phyloP scores from a whole-genome alignment of 2,888 invertebrate genomes.

The Dynastes tityus region DNA sequence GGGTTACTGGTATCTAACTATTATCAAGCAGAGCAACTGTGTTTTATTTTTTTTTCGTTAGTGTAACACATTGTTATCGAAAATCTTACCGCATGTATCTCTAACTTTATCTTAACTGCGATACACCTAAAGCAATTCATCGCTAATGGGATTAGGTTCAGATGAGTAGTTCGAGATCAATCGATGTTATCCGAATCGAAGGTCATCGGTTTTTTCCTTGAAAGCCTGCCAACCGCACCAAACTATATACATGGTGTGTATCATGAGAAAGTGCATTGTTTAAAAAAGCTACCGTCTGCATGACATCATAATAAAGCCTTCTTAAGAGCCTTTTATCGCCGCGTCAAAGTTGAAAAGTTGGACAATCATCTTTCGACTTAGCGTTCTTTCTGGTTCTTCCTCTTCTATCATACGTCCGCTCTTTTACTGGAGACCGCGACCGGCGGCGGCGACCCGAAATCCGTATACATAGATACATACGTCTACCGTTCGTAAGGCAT shows the following conservation, averaged over 20 bases:
- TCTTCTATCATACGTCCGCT: constrained; percentile 10
- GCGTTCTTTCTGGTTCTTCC: constrained; percentile 18
- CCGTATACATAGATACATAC: neutral
- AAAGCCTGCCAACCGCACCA: constrained; percentile 1
- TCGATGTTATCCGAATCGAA: constrained; percentile 29
- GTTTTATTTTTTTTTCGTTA: too few relatives aligned
- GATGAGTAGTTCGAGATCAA: constrained; percentile 21
- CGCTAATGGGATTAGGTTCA: constrained; percentile 31
- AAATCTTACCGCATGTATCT: neutral
- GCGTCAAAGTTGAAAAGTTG: constrained; percentile 55
- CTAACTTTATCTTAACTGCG: constrained; percentile 1
- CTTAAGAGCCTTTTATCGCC: constrained; percentile 55
- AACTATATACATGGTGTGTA: constrained; percentile 14
- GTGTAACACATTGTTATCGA: neutral
- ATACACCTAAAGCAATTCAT: constrained; percentile 15
- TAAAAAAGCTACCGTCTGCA: constrained; percentile 55
- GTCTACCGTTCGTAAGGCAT: constrained; percentile 33
- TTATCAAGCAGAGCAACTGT: too few relatives aligned
- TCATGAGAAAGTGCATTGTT: constrained; percentile 52
- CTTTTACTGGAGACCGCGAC: constrained; percentile 6
- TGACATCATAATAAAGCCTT: constrained; percentile 55
- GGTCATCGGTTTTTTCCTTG: neutral
- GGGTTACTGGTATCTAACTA: too few relatives aligned
- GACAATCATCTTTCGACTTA: constrained; percentile 53
- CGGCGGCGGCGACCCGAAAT: constrained; percentile 28